Base-by-base conservation (phyloP, 2,888 invertebrate genomes). In the Nymphalis urticae region DNA sequence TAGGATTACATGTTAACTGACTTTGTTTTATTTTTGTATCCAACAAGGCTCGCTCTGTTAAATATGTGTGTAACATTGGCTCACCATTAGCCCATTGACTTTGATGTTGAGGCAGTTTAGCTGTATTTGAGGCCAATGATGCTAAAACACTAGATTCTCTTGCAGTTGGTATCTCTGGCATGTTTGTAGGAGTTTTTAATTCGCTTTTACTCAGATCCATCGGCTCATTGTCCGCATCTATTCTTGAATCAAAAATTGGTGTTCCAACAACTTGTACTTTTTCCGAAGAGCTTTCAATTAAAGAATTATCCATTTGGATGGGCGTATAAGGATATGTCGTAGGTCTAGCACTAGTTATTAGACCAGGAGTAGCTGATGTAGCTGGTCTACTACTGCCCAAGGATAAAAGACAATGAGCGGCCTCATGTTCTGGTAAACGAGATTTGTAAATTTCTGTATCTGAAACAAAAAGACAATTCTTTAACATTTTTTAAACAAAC, bases 371-470 rank as follows among this genome's bases (percentile, higher is more conserved):
- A 64, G 89, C 85, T 13, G 89, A 85, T 6, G 89, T 85, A 1
- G 94, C 90, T 9, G 94, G 93, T 56, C 94, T 91, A 77, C 92
- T 89, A 27, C 94, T 95, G 6, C 96, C 95, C 58, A 97, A 88
- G 48, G 97, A 96, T 53, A 97, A 86, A 69, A 97, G 88, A 80
- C 97, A 96, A 77, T 96, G 95, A 0, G 97, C 97, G 9, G 97
- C 97, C 89, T 97, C 97, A 77, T 97, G 97, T 84, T 97, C 97
- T 77, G 95, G 95, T 74, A 95, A 87, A n/a, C 95, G 91, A 10
- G 95, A 94, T 80, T 94, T 95, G 72, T 94, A 95, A 75, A 94
- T 94, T 84, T 95, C 95, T 75, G 94, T 92, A 86, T 95, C 94
- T 94, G 86, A 58, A 85, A 85, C 69, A 68, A 54, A 58, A 48